Evolutionary conservation across 2,888 invertebrate genomes (phyloP).

Genomic region (Eristalinus aeneus): DNA sequence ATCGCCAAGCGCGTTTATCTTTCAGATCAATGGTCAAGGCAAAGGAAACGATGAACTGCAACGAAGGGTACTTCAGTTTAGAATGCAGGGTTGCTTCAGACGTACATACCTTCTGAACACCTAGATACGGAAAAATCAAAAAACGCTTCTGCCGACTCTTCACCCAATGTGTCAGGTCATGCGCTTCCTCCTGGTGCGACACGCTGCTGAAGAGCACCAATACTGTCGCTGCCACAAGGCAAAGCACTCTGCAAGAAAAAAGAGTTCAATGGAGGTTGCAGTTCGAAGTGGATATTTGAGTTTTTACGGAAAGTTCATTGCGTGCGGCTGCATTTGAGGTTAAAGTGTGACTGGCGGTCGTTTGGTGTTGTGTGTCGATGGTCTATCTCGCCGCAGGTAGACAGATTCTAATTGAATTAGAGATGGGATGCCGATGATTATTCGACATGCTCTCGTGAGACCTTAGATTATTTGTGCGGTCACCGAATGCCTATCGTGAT

Average conservation of each 20-base stretch:
- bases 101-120: conserved; percentile 31
- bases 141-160: conserved; percentile 36
- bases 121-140: conserved; percentile 18
- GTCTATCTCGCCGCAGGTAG: not conserved
- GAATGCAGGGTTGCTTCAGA: not conserved
- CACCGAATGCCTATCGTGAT: not conserved
- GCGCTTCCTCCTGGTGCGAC: not conserved
- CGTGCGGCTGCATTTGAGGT: not conserved
- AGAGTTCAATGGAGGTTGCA: not conserved
- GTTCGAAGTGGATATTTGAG: not conserved
- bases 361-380: not conserved
- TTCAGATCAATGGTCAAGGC: conserved; percentile 9
- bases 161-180: conserved; percentile 8
- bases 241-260: not conserved
- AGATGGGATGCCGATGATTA: not conserved
- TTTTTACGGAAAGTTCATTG: not conserved
- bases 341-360: not conserved
- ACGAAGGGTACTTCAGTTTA: not conserved
- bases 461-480: not conserved
- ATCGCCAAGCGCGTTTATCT: conserved; percentile 39
- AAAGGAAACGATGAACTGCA: conserved; percentile 20
- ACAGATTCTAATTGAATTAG: not conserved
- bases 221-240: not conserved
- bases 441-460: not conserved
- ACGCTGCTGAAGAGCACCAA: not conserved